Evolutionary conservation across 2,113 vertebrate species (phyloP).

Genomic region (Phocoena sinus): DNA sequence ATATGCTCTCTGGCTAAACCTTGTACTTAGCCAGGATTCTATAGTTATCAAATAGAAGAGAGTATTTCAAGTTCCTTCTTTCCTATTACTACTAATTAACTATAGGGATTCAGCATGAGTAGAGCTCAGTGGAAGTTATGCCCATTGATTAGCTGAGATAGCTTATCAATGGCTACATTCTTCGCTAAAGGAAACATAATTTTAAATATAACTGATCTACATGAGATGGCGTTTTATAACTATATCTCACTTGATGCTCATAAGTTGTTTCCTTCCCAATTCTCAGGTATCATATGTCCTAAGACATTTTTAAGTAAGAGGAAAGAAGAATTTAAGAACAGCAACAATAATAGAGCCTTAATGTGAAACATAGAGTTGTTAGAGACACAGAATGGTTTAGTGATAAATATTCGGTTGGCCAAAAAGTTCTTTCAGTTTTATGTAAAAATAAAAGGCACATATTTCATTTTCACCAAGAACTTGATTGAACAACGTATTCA

Average conservation of each 20-base stretch:
- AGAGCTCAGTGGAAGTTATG: conserved; percentile 80
- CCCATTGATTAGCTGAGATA: conserved; percentile 76
- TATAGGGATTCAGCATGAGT: conserved; percentile 76
- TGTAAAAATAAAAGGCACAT: too few relatives aligned
- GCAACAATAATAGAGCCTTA: not conserved
- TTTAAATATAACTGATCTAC: conserved; percentile 59
- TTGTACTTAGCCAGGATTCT: conserved; percentile 87
- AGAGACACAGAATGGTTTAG: not conserved
- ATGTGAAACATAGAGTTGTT: not conserved
- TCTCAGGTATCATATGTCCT: not conserved
- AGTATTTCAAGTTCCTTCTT: conserved; percentile 82
- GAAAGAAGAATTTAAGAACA: not conserved
- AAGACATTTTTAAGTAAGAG: conserved; percentile 39
- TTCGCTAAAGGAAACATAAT: conserved; percentile 62
- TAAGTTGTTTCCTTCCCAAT: conserved; percentile 50
- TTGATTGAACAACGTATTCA: too few relatives aligned
- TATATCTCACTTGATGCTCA: not conserved
- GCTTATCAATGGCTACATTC: conserved; percentile 71
- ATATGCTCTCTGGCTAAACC: conserved; percentile 88
- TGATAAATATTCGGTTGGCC: not conserved
- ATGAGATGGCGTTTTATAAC: conserved; percentile 47
- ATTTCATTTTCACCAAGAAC: too few relatives aligned
- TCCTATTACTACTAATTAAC: conserved; percentile 80
- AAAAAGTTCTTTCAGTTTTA: too few relatives aligned
- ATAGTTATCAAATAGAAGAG: conserved; percentile 86